Evolutionary conservation across 2,797 vertebrate species (phyloP).

Genomic region (Gymnocypris eckloni): DNA sequence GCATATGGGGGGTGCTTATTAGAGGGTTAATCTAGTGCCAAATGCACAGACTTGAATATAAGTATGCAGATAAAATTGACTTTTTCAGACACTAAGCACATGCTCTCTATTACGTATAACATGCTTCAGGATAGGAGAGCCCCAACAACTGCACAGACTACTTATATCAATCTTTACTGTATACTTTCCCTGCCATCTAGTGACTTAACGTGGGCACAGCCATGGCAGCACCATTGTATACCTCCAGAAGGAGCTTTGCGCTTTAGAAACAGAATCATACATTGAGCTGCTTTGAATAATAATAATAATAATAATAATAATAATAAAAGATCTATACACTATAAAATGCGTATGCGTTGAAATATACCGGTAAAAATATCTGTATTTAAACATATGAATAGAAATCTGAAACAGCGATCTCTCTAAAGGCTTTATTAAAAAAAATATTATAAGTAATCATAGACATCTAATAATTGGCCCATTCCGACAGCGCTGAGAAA

Average conservation of each 20-base stretch:
- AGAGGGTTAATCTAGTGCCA: too few relatives aligned
- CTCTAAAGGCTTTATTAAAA: too few relatives aligned
- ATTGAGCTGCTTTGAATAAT: background rate
- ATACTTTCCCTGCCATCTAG: conserved; percentile 65
- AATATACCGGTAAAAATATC: background rate
- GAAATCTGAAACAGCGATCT: too few relatives aligned
- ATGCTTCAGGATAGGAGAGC: background rate
- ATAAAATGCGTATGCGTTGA: background rate
- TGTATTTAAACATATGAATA: background rate
- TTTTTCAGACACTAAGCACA: too few relatives aligned
- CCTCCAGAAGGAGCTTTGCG: background rate
- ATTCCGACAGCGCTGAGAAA: background rate
- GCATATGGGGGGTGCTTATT: too few relatives aligned
- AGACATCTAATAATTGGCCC: background rate
- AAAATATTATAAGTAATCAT: background rate
- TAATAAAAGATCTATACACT: background rate
- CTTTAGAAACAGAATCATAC: background rate
- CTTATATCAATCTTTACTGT: background rate
- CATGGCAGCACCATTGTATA: background rate
- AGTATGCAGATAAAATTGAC: too few relatives aligned
- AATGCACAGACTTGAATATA: too few relatives aligned
- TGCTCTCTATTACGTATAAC: background rate
- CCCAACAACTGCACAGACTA: background rate
- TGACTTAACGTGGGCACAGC: background rate
- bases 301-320: background rate